These are phyloP conservation scores for Chlamydotis undulata DNA, from an alignment of 2,113 vertebrate genomes.

Conservation along the genomic window DNA sequence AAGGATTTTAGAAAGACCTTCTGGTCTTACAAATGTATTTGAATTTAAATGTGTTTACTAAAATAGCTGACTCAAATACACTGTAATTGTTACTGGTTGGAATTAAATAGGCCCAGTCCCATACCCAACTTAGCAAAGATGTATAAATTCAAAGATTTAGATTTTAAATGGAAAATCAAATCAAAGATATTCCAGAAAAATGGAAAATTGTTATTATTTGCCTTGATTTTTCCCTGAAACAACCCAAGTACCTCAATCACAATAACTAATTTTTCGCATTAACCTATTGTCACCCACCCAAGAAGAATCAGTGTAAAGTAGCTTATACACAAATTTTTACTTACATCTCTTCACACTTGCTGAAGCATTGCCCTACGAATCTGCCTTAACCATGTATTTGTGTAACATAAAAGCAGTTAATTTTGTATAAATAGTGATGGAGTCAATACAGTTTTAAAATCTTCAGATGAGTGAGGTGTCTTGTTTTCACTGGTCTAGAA, in stretches of 20 bases:
- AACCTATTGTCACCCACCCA: not conserved
- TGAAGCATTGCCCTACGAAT: not conserved
- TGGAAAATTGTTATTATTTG: slow-evolving; percentile 48
- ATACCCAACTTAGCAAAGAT: slow-evolving; percentile 45
- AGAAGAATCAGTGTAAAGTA: not conserved
- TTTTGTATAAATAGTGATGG: not conserved
- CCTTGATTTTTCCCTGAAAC: slow-evolving; percentile 32
- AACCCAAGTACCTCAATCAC: slow-evolving; percentile 17
- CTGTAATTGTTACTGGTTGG: slow-evolving; percentile 36
- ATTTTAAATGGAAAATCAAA: slow-evolving; percentile 26
- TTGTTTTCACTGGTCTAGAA: not conserved
- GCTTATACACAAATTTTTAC: slow-evolving; percentile 9
- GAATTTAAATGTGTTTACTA: slow-evolving; percentile 60
- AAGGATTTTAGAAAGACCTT: slow-evolving; percentile 60
- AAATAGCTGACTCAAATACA: slow-evolving; percentile 52
- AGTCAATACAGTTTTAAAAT: not conserved
- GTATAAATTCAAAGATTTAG: not conserved
- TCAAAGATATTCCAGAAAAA: slow-evolving; percentile 36
- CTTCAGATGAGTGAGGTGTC: not conserved
- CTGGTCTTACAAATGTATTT: slow-evolving; percentile 63
- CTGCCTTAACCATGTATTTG: not conserved
- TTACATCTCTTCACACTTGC: not conserved
- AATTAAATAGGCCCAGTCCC: slow-evolving; percentile 47
- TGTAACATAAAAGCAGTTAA: not conserved
- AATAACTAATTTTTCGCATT: slow-evolving; percentile 53